Evolutionary conservation across 2,888 invertebrate genomes (phyloP).

Genomic region (Xanthia togata): DNA sequence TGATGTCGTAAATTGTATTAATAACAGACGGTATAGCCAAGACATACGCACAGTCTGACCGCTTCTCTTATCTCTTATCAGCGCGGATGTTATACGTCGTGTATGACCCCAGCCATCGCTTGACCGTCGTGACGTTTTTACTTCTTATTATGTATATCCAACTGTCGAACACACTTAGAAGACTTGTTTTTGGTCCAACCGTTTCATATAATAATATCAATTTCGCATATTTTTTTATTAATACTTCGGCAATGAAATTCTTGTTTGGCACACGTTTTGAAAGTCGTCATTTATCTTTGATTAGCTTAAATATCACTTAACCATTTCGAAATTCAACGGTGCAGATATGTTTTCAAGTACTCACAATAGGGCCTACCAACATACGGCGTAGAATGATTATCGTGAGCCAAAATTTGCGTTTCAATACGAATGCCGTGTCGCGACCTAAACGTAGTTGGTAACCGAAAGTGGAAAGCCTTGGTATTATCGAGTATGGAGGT

Average conservation of each 20-base stretch:
- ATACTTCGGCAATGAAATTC: constrained; percentile 56
- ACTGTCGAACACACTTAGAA: constrained; percentile 26
- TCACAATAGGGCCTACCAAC: constrained; percentile 48
- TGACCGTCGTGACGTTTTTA: constrained; percentile 71
- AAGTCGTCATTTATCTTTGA: constrained; percentile 55
- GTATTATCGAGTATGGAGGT: constrained; percentile 82
- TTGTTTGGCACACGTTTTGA: constrained; percentile 55
- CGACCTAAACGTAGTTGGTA: constrained; percentile 74
- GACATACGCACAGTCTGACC: constrained; percentile 76
- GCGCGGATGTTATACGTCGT: constrained; percentile 75
- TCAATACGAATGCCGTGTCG: constrained; percentile 72
- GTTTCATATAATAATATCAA: constrained; percentile 21
- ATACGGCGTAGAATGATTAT: constrained; percentile 57
- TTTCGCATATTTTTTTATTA: constrained; percentile 48
- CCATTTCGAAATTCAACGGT: constrained; percentile 27
- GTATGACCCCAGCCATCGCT: constrained; percentile 73
- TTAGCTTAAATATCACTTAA: constrained; percentile 36
- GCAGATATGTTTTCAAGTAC: constrained; percentile 11
- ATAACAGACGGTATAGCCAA: constrained; percentile 71
- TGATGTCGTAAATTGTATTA: constrained; percentile 74
- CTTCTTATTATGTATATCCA: constrained; percentile 55
- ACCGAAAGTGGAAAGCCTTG: constrained; percentile 89
- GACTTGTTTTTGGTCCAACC: constrained; percentile 29
- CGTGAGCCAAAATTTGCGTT: constrained; percentile 72
- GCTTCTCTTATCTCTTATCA: constrained; percentile 77